Percentiles rank a stretch among this genome's conserved stretches.
Conservation (phyloP, 2,113 vertebrate species). For the Tauraco erythrolophus region DNA sequence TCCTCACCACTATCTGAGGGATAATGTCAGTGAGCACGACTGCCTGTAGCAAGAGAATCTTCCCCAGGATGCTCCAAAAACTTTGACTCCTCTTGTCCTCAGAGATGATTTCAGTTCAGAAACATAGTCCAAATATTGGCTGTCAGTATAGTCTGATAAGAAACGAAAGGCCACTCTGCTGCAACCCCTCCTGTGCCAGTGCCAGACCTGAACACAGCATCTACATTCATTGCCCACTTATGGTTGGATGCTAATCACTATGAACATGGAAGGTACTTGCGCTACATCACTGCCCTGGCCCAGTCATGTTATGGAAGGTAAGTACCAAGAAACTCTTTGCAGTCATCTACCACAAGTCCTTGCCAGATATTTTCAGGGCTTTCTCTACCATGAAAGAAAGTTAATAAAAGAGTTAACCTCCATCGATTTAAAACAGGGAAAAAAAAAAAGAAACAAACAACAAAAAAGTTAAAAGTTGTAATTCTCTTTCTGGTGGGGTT, state of each 20-base stretch:
- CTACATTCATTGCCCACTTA: not conserved
- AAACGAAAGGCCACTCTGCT: not conserved
- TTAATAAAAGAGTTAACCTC: not conserved
- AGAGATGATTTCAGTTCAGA: not conserved
- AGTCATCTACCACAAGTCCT: not conserved
- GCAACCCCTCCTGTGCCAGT: rapidly evolving
- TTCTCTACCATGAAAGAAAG: not conserved
- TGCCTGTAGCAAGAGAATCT: not conserved
- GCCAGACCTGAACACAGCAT: not conserved
- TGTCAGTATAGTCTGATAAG: not conserved
- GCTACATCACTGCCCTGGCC: not conserved
- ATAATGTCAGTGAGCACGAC: rapidly evolving
- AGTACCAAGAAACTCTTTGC: rapidly evolving
- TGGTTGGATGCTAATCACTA: rapidly evolving
- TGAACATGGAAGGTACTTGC: not conserved
- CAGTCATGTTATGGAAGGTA: not conserved
- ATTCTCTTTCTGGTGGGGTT: not conserved
- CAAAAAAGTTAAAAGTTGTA: not conserved
- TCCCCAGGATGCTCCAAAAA: not conserved
- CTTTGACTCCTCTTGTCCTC: not conserved
- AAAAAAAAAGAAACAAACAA: not conserved
- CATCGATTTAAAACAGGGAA: not conserved
- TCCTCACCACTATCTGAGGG: not conserved
- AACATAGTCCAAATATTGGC: not conserved
- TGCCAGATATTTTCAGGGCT: not conserved